These are phyloP conservation scores for Drosophila yakuba DNA, from an alignment of 1,140 invertebrate species.

Conservation along the genomic window DNA sequence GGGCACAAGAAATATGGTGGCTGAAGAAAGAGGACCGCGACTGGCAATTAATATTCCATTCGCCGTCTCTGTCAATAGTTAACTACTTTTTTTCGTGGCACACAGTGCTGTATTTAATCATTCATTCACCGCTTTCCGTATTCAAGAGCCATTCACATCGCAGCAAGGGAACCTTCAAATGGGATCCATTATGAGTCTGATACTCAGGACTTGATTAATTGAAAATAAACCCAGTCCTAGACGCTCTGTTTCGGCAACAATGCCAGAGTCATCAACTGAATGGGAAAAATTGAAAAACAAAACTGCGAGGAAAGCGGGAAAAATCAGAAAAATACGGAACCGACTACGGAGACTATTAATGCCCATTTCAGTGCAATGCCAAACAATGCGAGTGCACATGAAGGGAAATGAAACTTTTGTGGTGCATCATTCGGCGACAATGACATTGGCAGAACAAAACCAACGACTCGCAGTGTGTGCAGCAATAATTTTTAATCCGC, in stretches of 20 bases:
- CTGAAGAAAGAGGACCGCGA: conserved; percentile 17
- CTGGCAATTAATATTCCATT: conserved; percentile 58
- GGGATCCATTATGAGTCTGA: conserved; percentile 19
- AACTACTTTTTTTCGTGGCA: conserved; percentile 48
- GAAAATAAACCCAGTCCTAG: conserved; percentile 66
- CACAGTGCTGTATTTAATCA: conserved; percentile 62
- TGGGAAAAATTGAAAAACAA: conserved; percentile 18
- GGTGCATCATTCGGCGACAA: conserved; percentile 53
- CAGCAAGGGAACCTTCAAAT: conserved; percentile 51
- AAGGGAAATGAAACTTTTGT: conserved; percentile 64
- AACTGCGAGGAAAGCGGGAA: conserved; percentile 17
- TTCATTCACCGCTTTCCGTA: conserved; percentile 57
- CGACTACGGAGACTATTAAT: conserved; percentile 63
- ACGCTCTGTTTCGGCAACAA: conserved; percentile 51
- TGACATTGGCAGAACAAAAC: conserved; percentile 58
- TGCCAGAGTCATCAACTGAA: conserved; percentile 35
- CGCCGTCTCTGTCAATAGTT: conserved; percentile 42
- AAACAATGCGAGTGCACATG: conserved; percentile 67
- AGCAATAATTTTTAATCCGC: conserved; percentile 58
- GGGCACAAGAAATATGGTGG: conserved; percentile 47
- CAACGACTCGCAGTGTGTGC: conserved; percentile 26
- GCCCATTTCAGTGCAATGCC: conserved; percentile 69
- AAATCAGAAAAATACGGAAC: conserved; percentile 31
- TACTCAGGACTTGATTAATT: conserved; percentile 68
- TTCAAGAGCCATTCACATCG: conserved; percentile 50